Percentiles rank a stretch among this genome's conserved stretches.
phyloP scores from a whole-genome alignment of 2,113 vertebrate genomes.

The Sminthopsis crassicaudata region DNA sequence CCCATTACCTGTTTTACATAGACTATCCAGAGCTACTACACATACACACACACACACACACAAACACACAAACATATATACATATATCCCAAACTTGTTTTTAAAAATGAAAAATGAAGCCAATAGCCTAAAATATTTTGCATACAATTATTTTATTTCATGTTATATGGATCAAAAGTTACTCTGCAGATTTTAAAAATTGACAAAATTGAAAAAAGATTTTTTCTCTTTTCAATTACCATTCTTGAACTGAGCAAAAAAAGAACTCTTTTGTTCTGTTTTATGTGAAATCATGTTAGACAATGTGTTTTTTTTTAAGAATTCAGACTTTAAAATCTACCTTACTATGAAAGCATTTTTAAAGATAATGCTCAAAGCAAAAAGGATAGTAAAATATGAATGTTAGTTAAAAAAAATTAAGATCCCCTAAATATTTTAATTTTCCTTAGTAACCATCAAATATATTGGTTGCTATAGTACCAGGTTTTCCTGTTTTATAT shows the following conservation, averaged over 20 bases:
- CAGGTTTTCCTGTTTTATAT: neutral
- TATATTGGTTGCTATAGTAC: neutral
- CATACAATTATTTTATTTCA: neutral
- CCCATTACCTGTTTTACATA: neutral
- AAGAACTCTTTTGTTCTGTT: neutral
- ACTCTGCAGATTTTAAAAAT: neutral
- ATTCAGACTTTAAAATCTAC: neutral
- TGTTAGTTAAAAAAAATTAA: neutral
- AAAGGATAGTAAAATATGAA: neutral
- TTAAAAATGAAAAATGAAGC: neutral
- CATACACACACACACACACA: no score
- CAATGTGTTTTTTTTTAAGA: neutral
- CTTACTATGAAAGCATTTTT: neutral
- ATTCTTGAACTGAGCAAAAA: neutral
- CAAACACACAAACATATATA: no score
- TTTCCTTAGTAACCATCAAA: neutral
- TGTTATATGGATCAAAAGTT: neutral
- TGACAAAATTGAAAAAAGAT: no score
- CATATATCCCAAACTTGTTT: neutral
- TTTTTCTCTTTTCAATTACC: neutral
- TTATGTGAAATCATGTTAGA: neutral
- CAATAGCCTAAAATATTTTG: neutral
- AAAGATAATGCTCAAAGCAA: constrained; percentile 21
- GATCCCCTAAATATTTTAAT: constrained; percentile 24
- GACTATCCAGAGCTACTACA: neutral